phyloP scores from a whole-genome alignment of 2,113 vertebrate genomes.

The Rhagologus leucostigma region DNA sequence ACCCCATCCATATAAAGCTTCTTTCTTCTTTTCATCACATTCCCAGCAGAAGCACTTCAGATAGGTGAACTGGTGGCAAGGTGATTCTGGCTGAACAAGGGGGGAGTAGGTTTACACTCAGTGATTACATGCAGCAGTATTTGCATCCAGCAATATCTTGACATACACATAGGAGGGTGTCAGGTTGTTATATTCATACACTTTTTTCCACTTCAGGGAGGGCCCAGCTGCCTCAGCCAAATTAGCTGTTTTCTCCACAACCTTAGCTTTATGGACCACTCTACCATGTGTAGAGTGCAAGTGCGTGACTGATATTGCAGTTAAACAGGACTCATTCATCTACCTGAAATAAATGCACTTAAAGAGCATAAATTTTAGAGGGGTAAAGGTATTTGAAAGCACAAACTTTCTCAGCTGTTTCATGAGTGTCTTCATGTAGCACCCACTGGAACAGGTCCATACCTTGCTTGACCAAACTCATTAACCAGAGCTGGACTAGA shows the following conservation, averaged over 20 bases:
- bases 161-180: neutral
- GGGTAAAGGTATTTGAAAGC: neutral
- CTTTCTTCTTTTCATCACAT: neutral
- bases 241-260: neutral
- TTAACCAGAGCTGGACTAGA: conserved; percentile 44
- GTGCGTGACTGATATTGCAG: neutral
- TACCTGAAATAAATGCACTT: neutral
- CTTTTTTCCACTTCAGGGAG: neutral
- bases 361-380: neutral
- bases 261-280: neutral
- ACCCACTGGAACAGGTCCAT: conserved; percentile 9
- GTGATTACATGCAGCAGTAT: neutral
- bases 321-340: neutral
- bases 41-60: neutral
- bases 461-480: conserved; percentile 34
- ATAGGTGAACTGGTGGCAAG: neutral
- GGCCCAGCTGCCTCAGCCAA: neutral
- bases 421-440: neutral
- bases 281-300: neutral
- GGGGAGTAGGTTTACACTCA: neutral
- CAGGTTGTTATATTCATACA: neutral
- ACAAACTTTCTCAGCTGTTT: conserved; percentile 5
- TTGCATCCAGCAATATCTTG: neutral
- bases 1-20: neutral
- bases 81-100: neutral